Evolutionary conservation across 2,797 vertebrate genomes (phyloP).

Genomic region (Dallia pectoralis): DNA sequence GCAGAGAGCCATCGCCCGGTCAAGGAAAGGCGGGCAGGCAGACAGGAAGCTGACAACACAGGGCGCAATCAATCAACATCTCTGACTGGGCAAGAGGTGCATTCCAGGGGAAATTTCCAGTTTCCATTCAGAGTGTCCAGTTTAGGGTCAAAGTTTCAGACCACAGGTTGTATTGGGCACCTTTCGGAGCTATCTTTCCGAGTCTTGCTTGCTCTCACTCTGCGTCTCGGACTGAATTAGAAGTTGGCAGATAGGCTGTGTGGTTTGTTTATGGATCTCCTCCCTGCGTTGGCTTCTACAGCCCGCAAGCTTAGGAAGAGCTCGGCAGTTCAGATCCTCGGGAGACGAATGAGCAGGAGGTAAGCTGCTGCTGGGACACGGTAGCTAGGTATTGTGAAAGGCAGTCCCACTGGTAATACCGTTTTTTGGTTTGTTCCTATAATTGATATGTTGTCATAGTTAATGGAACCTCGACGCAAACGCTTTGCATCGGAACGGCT

Average conservation of each 20-base stretch:
- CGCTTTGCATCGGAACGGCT: neutral
- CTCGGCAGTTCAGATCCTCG: constrained; percentile 42
- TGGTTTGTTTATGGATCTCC: constrained; percentile 37
- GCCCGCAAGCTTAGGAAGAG: constrained; percentile 52
- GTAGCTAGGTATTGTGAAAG: neutral
- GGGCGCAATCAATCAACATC: constrained; percentile 29
- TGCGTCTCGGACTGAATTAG: constrained; percentile 19
- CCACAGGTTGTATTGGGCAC: constrained; percentile 12
- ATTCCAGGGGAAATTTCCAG: constrained; percentile 48
- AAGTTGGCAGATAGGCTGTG: neutral
- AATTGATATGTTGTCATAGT: neutral
- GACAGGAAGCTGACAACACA: constrained; percentile 21
- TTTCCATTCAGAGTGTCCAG: constrained; percentile 44
- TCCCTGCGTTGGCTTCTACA: constrained; percentile 37
- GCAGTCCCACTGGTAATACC: neutral
- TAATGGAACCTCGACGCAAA: neutral
- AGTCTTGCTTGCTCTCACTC: neutral
- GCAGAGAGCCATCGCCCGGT: constrained; percentile 6
- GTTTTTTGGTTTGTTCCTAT: constrained; percentile 1
- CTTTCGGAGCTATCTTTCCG: constrained; percentile 4
- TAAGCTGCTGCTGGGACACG: constrained; percentile 20
- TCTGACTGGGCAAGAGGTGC: constrained; percentile 15
- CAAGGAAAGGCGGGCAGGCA: neutral
- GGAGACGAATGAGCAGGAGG: constrained; percentile 50
- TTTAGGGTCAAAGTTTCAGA: constrained; percentile 26